Conservation (phyloP, 1,140 invertebrate genomes). For the Capitella teleta region DNA sequence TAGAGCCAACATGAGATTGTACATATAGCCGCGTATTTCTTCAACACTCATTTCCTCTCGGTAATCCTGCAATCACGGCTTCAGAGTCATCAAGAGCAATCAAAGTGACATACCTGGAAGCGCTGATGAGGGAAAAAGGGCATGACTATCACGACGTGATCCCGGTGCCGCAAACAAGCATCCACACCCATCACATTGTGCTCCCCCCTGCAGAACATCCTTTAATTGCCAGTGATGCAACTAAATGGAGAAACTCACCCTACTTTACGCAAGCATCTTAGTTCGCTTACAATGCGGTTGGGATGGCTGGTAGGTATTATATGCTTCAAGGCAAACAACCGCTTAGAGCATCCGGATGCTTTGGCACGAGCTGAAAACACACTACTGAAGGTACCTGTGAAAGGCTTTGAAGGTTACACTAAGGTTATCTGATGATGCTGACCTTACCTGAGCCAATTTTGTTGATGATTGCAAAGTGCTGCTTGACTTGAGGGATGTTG, state of each 20-base stretch:
- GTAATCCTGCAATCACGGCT: conserved; percentile 53
- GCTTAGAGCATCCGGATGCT: conserved; percentile 42
- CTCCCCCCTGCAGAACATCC: conserved; percentile 50
- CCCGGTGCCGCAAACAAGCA: conserved; percentile 62
- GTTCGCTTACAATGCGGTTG: conserved; percentile 60
- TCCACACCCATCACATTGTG: conserved; percentile 72
- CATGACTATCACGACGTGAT: conserved; percentile 81
- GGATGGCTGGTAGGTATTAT: conserved; percentile 71
- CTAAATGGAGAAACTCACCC: conserved; percentile 48
- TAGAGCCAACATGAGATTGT: conserved; percentile 66
- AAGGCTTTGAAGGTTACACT: background rate
- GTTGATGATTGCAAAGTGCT: too few relatives aligned
- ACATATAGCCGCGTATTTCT: conserved; percentile 71
- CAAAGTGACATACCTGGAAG: conserved; percentile 57
- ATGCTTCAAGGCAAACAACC: conserved; percentile 64
- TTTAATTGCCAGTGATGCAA: background rate
- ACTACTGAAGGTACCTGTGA: conserved; percentile 63
- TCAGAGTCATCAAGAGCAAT: background rate
- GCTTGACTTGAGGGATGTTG: too few relatives aligned
- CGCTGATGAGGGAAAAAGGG: conserved; percentile 72
- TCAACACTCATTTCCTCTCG: conserved; percentile 43
- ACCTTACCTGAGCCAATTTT: too few relatives aligned
- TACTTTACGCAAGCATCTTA: conserved; percentile 65
- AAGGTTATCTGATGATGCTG: background rate
- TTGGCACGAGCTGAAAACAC: conserved; percentile 63